A percentile compares a stretch with the other conserved stretches of the same genome.
These are phyloP conservation scores for Astatotilapia flaviijosephi DNA, from an alignment of 2,113 vertebrate species.

Conservation along the genomic window DNA sequence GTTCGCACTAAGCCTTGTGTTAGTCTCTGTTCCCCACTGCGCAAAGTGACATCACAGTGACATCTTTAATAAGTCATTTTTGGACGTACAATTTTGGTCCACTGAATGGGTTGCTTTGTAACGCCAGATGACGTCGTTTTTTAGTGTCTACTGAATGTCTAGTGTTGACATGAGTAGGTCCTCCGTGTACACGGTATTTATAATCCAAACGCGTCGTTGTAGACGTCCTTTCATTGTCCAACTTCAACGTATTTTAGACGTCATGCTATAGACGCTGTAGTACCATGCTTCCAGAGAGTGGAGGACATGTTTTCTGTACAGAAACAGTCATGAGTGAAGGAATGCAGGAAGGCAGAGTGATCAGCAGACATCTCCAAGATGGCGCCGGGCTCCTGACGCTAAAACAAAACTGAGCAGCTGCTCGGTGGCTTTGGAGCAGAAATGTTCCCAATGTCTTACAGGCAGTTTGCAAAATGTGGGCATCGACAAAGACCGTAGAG, in stretches of 20 bases:
- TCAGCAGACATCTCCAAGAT: not conserved
- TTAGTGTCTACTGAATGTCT: not conserved
- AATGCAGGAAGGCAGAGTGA: not conserved
- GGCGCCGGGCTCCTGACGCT: not conserved
- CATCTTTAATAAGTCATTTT: not conserved
- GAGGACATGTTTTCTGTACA: not conserved
- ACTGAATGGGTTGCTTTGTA: not conserved
- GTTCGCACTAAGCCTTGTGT: constrained; percentile 6
- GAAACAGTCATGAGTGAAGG: not conserved
- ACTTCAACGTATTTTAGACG: not conserved
- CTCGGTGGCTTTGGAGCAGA: not conserved
- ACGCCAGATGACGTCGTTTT: not conserved
- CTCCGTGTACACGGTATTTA: not conserved
- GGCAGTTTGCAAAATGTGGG: not conserved
- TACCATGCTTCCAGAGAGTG: not conserved
- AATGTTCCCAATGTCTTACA: not conserved
- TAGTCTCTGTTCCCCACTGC: not conserved
- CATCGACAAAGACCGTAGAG: not conserved
- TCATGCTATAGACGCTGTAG: not conserved
- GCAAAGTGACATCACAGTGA: not conserved
- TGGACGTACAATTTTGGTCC: not conserved
- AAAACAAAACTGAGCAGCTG: not conserved
- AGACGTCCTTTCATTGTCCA: not conserved
- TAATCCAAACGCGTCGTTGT: not conserved
- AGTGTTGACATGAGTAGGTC: not conserved